Percentiles rank a stretch among this genome's conserved stretches.
phyloP scores from a whole-genome alignment of 1,140 invertebrate species.

The Leptoteleia sp. region DNA sequence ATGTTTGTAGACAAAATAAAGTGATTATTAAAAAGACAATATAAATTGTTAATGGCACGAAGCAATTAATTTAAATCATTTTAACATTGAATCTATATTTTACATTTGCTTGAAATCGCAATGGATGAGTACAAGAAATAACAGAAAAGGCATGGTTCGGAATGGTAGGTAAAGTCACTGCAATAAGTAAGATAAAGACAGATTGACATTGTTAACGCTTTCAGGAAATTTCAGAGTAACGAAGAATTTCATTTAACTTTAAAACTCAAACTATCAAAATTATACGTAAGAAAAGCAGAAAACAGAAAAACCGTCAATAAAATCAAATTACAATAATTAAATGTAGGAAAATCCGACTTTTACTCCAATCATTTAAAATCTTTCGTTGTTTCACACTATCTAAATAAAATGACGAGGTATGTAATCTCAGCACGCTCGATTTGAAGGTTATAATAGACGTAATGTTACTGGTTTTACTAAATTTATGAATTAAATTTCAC shows the following conservation, averaged over 20 bases:
- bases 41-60: too few species aligned
- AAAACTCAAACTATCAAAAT: constrained; percentile 15
- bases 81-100: too few species aligned
- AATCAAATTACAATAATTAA: constrained; percentile 27
- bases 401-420: constrained; percentile 56
- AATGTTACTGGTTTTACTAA: constrained; percentile 11
- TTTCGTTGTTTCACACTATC: constrained; percentile 8
- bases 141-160: too few species aligned
- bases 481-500: constrained; percentile 38
- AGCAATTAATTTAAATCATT: too few species aligned
- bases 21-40: too few species aligned
- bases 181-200: constrained; percentile 1
- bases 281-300: not conserved
- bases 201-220: not conserved
- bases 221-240: not conserved
- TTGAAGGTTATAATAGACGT: constrained; percentile 41
- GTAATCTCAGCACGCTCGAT: constrained; percentile 18
- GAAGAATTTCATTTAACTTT: constrained; percentile 13
- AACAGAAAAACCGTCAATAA: constrained; percentile 10
- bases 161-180: too few species aligned
- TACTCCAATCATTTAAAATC: not conserved
- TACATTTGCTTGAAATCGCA: too few species aligned
- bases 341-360: constrained; percentile 28
- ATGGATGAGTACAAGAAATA: too few species aligned
- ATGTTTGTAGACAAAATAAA: too few species aligned